Percentiles rank a stretch among this genome's conserved stretches.
phyloP scores from a whole-genome alignment of 2,888 invertebrate species.

The Lepidochrysops patricia region DNA sequence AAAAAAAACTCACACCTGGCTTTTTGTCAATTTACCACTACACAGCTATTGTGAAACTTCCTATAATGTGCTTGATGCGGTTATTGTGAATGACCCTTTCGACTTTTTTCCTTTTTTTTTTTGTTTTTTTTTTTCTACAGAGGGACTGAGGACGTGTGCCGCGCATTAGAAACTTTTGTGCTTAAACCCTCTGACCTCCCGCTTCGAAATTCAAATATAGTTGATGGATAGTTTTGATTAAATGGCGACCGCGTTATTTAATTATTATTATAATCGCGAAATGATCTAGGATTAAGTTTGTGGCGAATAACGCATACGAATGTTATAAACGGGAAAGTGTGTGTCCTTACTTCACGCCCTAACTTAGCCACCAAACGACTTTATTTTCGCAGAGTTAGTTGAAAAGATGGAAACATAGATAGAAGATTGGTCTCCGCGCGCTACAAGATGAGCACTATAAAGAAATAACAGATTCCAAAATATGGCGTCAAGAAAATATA shows the following conservation, averaged over 20 bases:
- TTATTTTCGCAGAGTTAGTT: too few species aligned
- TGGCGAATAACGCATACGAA: too few species aligned
- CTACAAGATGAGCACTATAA: too few species aligned
- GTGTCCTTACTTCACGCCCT: too few species aligned
- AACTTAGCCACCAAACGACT: too few species aligned
- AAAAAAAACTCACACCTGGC: constrained; percentile 62
- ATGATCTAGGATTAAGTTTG: background rate
- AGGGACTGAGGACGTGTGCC: constrained; percentile 64
- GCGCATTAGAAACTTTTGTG: constrained; percentile 67
- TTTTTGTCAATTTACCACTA: background rate
- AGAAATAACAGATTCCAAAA: too few species aligned
- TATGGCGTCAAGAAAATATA: too few species aligned
- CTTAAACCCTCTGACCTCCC: constrained; percentile 52
- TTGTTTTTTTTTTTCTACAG: constrained; percentile 67
- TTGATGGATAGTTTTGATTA: constrained; percentile 7
- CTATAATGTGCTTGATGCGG: constrained; percentile 60
- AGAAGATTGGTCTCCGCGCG: too few species aligned
- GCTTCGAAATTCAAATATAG: constrained; percentile 31
- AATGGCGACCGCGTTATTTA: background rate
- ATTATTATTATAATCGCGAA: background rate
- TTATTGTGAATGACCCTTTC: constrained; percentile 57
- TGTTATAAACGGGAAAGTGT: too few species aligned
- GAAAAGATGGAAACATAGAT: too few species aligned
- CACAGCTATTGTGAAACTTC: constrained; percentile 60
- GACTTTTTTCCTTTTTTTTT: constrained; percentile 51